These are phyloP conservation scores for Dastarcus helophoroides DNA, from an alignment of 2,888 invertebrate genomes.

Conservation along the genomic window DNA sequence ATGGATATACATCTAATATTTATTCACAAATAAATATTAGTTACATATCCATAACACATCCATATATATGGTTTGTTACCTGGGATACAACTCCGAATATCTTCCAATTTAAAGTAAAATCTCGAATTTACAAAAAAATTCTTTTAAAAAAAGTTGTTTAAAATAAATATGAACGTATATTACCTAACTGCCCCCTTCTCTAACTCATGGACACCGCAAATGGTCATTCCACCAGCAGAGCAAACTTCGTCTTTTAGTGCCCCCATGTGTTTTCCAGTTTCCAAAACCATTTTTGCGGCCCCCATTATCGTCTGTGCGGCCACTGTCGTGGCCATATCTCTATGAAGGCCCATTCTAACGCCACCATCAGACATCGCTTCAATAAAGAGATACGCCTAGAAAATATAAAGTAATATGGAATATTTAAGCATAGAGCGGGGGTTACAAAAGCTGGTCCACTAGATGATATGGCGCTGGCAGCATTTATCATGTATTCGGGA, in stretches of 20 bases:
- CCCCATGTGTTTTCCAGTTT: slow-evolving; percentile 67
- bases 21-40: too few relatives aligned
- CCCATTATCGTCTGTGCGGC: slow-evolving; percentile 79
- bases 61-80: too few relatives aligned
- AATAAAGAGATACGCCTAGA: slow-evolving; percentile 69
- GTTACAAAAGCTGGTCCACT: slow-evolving; percentile 89
- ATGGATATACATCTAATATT: too few relatives aligned
- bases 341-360: slow-evolving; percentile 79
- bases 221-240: slow-evolving; percentile 84
- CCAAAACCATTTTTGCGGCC: slow-evolving; percentile 64
- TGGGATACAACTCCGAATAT: too few relatives aligned
- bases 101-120: too few relatives aligned
- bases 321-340: slow-evolving; percentile 63
- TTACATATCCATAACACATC: too few relatives aligned
- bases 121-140: too few relatives aligned
- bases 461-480: slow-evolving; percentile 66
- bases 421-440: slow-evolving; percentile 13
- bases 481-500: slow-evolving; percentile 67
- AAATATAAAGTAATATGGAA: too few relatives aligned
- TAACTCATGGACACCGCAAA: slow-evolving; percentile 70
- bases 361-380: slow-evolving; percentile 91
- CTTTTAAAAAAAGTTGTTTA: too few relatives aligned
- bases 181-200: slow-evolving; percentile 68
- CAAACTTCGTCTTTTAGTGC: slow-evolving; percentile 74
- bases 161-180: too few relatives aligned